Conservation (phyloP, 2,113 vertebrate genomes). For the Mola mola region DNA sequence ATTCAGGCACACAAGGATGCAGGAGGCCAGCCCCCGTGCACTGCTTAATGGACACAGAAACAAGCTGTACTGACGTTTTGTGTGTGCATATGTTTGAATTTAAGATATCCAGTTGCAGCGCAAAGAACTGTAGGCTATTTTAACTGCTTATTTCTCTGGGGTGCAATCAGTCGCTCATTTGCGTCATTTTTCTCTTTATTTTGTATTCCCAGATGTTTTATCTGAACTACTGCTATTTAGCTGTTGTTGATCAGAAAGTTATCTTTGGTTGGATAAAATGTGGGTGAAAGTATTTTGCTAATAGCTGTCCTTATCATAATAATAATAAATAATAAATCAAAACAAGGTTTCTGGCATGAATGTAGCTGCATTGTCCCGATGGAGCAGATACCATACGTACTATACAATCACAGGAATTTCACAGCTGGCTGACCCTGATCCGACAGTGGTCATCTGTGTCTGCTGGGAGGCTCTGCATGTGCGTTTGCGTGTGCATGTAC, state of each 20-base stretch:
- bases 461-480: slow-evolving; percentile 9
- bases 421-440: slow-evolving; percentile 63
- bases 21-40: neutral
- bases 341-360: no score
- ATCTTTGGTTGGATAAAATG: no score
- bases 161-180: neutral
- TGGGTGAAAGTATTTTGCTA: no score
- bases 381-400: no score
- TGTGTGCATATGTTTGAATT: no score
- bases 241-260: no score
- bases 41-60: slow-evolving; percentile 3
- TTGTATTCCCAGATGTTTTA: neutral
- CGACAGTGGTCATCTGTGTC: slow-evolving; percentile 55
- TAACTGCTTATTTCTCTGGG: neutral
- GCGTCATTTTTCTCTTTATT: neutral
- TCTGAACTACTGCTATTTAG: slow-evolving; percentile 43
- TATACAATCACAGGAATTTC: slow-evolving; percentile 64
- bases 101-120: neutral
- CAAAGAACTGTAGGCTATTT: neutral
- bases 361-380: no score
- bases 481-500: slow-evolving; percentile 6
- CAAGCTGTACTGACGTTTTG: neutral
- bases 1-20: slow-evolving; percentile 14
- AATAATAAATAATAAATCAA: no score
- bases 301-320: no score